Evolutionary conservation across 1,140 invertebrate species (phyloP), one percentile per base, ranked within the genome.

Genomic region (Teleogryllus occipitalis): DNA sequence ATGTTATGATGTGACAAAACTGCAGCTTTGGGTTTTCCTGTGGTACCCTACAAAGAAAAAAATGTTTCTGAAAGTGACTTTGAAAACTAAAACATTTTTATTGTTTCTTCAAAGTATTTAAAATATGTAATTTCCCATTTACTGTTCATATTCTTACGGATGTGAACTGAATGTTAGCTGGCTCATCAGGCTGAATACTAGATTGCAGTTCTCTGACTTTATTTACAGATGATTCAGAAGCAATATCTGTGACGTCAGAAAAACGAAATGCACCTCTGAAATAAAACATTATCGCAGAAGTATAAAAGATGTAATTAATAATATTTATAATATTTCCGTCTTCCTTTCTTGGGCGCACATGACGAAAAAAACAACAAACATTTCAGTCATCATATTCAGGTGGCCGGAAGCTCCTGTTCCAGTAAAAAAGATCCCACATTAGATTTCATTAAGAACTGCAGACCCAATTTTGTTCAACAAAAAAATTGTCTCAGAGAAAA

Each of bases 1-100:
- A 97, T 87, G 79, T 92, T 93, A 80, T 92, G 89, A 84, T 99
- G 96, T 0, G 92, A 93, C 7, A 98, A 84, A 0, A 94, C 87
- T 0, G 94, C 93, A 18, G 94, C 97, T 87, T 99, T 99, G 3
- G 97, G 95, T 65, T 89, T 88, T 0, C 97, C 96, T 75, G 94
- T 96, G 7, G 95, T 96, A 21, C 93, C 93, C 91, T 92, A 82
- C 80, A 88, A 83, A 39, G 27, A 78, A 18, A 10, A 75, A 10
- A 3, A 75, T 74, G 18, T 8, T 47, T 75, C 3, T 75, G 8
- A 75, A 8, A 46, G 18, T 79, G 77, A 47, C 8, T 2, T 21
- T 22, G 10, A n/a, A n/a, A 10, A 39, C 10, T 21, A 15, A 22
- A 75, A 22, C 21, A 39, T 75, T 22, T 22, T 21, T 2, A 10